Base-by-base conservation (phyloP, 2,888 invertebrate species). In the Lacanobia oleracea region DNA sequence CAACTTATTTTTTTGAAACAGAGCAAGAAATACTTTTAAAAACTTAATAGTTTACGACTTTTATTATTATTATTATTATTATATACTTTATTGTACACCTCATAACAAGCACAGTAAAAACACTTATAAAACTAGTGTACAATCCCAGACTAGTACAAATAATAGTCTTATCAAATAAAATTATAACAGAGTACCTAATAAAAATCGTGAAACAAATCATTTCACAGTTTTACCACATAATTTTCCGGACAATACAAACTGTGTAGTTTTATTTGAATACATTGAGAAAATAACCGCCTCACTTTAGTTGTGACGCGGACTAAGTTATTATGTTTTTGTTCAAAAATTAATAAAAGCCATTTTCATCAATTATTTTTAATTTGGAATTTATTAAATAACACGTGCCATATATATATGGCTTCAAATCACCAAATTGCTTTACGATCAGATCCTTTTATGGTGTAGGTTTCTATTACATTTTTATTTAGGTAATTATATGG, bases 351-450 rank as follows among this genome's bases (percentile, higher is more conserved):
- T 23, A 10, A 18, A 9, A 45, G 18, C 8, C 14, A 70, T 51
- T 45, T 37, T 45, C 10, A 23, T 23, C 14, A 60, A 59, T 57
- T n/a, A 40, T 23, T 18, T 40, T n/a, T 6, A 33, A 43, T 43
- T 14, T n/a, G 7, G 6, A 21, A 27, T 48, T 69, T 14, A 14
- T 43, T 21, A 37, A 71, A 23, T 10, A n/a, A n/a, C 50, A 27
- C 23, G 1, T 14, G 14, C 18, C n/a, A 12, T 57, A n/a, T n/a
- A n/a, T n/a, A n/a, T n/a, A 14, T 62, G 14, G 23, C 53, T 3
- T 40, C 37, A 53, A 68, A 59, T 62, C n/a, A n/a, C 8, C 12
- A 65, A 59, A 57, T 65, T 50, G 57, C 37, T 48, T 56, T 12
- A 37, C 45, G 23, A 54, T 50, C 10, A 59, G 23, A 37, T 21